Evolutionary conservation across 2,797 vertebrate species (phyloP).

Genomic region (Pelodytes ibericus): DNA sequence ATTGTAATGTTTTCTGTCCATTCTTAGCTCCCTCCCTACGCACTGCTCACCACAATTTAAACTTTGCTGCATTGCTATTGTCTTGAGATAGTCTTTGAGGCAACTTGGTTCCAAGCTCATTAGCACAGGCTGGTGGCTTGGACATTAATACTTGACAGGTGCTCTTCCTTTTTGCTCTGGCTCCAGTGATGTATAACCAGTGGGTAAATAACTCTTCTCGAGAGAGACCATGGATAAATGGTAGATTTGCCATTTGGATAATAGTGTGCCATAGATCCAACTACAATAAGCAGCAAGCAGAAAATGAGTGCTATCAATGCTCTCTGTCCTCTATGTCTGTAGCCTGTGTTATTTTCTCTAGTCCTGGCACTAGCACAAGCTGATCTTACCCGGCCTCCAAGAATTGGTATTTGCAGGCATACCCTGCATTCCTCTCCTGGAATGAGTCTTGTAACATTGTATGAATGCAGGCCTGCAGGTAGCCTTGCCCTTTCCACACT

Average conservation of each 20-base stretch:
- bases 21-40: slow-evolving; percentile 40
- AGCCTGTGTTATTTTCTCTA: slow-evolving; percentile 72
- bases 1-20: slow-evolving; percentile 33
- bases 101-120: slow-evolving; percentile 50
- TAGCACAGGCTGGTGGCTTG: slow-evolving; percentile 60
- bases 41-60: slow-evolving; percentile 51
- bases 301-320: slow-evolving; percentile 70
- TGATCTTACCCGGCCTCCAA: slow-evolving; percentile 71
- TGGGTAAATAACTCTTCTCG: slow-evolving; percentile 66
- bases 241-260: slow-evolving; percentile 18
- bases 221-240: slow-evolving; percentile 29
- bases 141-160: slow-evolving; percentile 60
- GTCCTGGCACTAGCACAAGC: slow-evolving; percentile 86
- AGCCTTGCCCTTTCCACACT: slow-evolving; percentile 76
- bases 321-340: slow-evolving; percentile 62
- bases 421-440: slow-evolving; percentile 86
- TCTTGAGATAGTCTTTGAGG: slow-evolving; percentile 19
- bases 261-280: slow-evolving; percentile 56
- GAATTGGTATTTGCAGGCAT: slow-evolving; percentile 81
- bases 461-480: slow-evolving; percentile 83
- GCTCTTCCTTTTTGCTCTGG: slow-evolving; percentile 57
- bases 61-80: slow-evolving; percentile 25
- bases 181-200: slow-evolving; percentile 65
- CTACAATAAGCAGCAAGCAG: slow-evolving; percentile 74
- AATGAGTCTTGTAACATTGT: slow-evolving; percentile 90